These are phyloP conservation scores for Patella vulgata DNA, from an alignment of 1,140 invertebrate genomes.

Conservation along the genomic window DNA sequence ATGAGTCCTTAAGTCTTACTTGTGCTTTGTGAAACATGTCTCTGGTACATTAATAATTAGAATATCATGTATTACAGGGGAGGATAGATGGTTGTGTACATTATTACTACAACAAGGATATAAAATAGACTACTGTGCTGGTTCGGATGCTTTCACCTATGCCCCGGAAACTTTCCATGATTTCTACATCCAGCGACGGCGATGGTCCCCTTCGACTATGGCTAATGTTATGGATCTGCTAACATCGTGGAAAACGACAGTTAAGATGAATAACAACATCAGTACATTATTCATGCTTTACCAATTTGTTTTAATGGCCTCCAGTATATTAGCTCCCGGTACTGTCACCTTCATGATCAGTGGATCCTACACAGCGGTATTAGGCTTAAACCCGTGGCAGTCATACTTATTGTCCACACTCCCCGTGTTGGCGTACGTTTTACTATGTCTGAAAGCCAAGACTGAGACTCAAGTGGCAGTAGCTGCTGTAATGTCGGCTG, in stretches of 20 bases:
- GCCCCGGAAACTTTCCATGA: slow-evolving; percentile 69
- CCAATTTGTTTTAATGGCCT: slow-evolving; percentile 71
- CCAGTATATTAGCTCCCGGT: slow-evolving; percentile 73
- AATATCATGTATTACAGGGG: no score
- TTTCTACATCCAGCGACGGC: slow-evolving; percentile 67
- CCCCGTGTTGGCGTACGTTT: slow-evolving; percentile 71
- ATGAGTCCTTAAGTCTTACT: no score
- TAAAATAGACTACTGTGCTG: slow-evolving; percentile 73
- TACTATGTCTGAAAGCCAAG: slow-evolving; percentile 92
- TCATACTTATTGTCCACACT: slow-evolving; percentile 31
- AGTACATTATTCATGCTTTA: slow-evolving; percentile 94
- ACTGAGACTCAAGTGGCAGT: slow-evolving; percentile 89
- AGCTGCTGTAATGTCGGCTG: slow-evolving; percentile 92
- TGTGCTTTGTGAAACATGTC: no score
- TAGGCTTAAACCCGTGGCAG: slow-evolving; percentile 73
- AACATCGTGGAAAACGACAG: slow-evolving; percentile 70
- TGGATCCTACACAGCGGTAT: slow-evolving; percentile 91
- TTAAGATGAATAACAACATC: slow-evolving; percentile 96
- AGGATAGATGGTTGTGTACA: slow-evolving; percentile 75
- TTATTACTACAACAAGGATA: slow-evolving; percentile 72
- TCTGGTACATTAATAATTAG: no score
- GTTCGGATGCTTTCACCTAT: slow-evolving; percentile 73
- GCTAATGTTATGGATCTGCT: slow-evolving; percentile 74
- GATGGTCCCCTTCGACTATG: slow-evolving; percentile 75
- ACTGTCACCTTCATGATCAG: slow-evolving; percentile 96